phyloP scores from a whole-genome alignment of 2,888 invertebrate species.

The Esperia sulphurella region DNA sequence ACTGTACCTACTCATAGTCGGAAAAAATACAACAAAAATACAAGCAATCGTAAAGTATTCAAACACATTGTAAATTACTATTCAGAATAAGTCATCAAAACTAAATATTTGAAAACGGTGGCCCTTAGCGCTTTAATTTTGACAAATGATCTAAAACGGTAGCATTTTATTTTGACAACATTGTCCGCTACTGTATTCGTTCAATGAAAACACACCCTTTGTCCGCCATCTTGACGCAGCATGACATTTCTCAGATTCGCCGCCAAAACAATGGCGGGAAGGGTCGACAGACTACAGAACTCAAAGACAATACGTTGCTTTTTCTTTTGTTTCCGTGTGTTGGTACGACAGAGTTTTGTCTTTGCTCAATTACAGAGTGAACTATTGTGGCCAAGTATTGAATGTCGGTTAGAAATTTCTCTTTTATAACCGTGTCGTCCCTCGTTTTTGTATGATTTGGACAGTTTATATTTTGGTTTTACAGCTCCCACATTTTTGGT shows the following conservation, averaged over 20 bases:
- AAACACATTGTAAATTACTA: too few relatives aligned
- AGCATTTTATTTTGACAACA: slow-evolving; percentile 50
- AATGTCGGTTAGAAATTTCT: slow-evolving; percentile 48
- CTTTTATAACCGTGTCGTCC: slow-evolving; percentile 38
- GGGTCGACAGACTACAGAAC: slow-evolving; percentile 27
- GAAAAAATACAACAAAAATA: too few relatives aligned
- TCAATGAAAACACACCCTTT: slow-evolving; percentile 27
- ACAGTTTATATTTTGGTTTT: slow-evolving; percentile 43
- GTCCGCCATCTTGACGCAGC: slow-evolving; percentile 48
- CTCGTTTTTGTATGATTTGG: slow-evolving; percentile 20
- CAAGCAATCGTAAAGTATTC: too few relatives aligned
- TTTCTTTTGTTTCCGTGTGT: slow-evolving; percentile 45
- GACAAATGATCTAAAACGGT: slow-evolving; percentile 58
- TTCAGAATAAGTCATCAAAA: not conserved
- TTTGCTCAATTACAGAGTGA: slow-evolving; percentile 74
- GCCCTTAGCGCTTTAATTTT: slow-evolving; percentile 54
- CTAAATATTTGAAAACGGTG: slow-evolving; percentile 5
- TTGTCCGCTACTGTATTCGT: slow-evolving; percentile 28
- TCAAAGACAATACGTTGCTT: slow-evolving; percentile 1
- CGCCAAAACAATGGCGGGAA: slow-evolving; percentile 47
- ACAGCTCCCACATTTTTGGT: slow-evolving; percentile 62
- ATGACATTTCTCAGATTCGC: slow-evolving; percentile 58
- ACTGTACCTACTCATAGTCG: too few relatives aligned
- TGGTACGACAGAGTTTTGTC: slow-evolving; percentile 54
- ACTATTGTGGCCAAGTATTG: slow-evolving; percentile 48